Percentiles rank a stretch among this genome's conserved stretches.
Evolutionary conservation across 2,113 vertebrate genomes (phyloP).

Genomic region (Caranx ignobilis): DNA sequence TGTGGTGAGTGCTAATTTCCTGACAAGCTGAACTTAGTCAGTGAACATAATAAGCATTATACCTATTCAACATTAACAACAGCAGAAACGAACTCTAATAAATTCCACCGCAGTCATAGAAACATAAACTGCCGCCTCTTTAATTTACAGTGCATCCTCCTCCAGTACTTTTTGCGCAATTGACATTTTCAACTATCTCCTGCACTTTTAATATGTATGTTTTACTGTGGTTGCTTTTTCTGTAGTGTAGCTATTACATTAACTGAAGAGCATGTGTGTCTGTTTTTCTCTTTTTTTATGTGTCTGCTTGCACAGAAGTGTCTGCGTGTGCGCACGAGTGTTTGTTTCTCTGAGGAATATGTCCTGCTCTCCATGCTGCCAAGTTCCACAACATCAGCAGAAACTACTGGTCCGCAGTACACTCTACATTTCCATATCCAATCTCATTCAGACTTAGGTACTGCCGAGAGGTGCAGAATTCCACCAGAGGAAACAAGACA

Average conservation of each 20-base stretch:
- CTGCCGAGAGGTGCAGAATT: constrained; percentile 64
- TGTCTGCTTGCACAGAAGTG: constrained; percentile 23
- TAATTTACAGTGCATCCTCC: background rate
- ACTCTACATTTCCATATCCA: constrained; percentile 73
- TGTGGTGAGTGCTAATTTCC: background rate
- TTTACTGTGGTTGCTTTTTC: constrained; percentile 13
- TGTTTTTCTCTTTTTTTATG: constrained; percentile 28
- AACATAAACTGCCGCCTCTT: background rate
- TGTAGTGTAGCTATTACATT: constrained; percentile 8
- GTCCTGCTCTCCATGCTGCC: constrained; percentile 41
- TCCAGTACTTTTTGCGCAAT: background rate
- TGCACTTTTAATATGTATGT: background rate
- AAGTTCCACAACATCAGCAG: constrained; percentile 74
- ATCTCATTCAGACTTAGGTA: constrained; percentile 66
- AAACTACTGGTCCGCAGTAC: constrained; percentile 60
- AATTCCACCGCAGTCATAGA: background rate
- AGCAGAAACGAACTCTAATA: background rate
- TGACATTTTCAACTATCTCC: background rate
- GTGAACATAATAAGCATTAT: background rate
- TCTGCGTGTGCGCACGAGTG: constrained; percentile 26
- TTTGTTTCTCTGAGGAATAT: constrained; percentile 65
- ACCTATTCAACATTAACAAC: background rate
- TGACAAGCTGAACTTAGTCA: background rate
- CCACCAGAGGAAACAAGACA: constrained; percentile 55
- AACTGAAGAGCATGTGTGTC: background rate